Evolutionary conservation across 2,888 invertebrate genomes (phyloP).

Genomic region (Heliconius ismenius): DNA sequence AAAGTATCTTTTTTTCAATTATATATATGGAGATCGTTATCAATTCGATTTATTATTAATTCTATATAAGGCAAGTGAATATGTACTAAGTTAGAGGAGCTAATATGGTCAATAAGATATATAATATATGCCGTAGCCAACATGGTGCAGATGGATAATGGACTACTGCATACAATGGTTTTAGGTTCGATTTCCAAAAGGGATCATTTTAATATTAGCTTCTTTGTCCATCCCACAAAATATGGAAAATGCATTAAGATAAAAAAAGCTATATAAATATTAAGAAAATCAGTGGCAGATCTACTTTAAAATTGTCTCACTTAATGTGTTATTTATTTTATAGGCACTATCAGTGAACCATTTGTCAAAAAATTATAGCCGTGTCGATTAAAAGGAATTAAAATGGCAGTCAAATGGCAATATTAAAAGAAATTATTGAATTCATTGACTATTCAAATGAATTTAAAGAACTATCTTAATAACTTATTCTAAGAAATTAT

Average conservation of each 20-base stretch:
- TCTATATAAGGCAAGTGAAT: constrained; percentile 15
- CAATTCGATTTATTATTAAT: neutral
- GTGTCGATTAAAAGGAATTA: constrained; percentile 13
- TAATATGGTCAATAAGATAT: neutral
- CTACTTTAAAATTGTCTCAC: constrained; percentile 10
- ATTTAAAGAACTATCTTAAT: neutral
- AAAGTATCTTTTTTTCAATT: neutral
- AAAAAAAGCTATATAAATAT: neutral
- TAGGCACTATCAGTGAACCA: constrained; percentile 20
- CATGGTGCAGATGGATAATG: neutral
- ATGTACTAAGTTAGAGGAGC: constrained; percentile 9
- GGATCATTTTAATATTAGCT: neutral
- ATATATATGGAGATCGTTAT: constrained; percentile 1
- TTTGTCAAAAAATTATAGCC: neutral
- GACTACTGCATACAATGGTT: neutral
- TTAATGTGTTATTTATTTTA: neutral
- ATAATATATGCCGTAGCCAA: constrained; percentile 1
- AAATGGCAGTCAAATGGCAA: neutral
- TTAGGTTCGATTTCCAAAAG: neutral
- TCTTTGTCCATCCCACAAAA: neutral
- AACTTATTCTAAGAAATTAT: neutral
- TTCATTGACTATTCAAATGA: neutral
- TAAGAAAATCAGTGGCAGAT: neutral
- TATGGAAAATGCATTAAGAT: neutral
- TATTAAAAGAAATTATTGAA: neutral